phyloP scores from a whole-genome alignment of 2,113 vertebrate genomes.

The Halichoeres trimaculatus region DNA sequence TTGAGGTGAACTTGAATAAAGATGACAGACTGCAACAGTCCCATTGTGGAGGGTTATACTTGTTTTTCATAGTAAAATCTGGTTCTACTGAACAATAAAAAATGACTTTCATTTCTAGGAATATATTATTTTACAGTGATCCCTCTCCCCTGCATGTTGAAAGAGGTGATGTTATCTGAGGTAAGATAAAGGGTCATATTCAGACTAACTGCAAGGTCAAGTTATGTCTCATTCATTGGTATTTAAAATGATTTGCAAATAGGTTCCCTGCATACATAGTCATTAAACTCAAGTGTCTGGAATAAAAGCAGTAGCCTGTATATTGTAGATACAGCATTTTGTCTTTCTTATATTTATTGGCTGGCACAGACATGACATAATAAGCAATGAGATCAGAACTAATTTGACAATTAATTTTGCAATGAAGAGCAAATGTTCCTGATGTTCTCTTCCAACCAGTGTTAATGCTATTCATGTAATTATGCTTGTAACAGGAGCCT shows the following conservation, averaged over 20 bases:
- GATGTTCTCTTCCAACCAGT: neutral
- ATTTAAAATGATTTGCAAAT: slow-evolving; percentile 84
- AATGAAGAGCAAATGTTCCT: slow-evolving; percentile 36
- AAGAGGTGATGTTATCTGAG: slow-evolving; percentile 66
- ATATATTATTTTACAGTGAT: slow-evolving; percentile 27
- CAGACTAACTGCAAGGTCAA: slow-evolving; percentile 63
- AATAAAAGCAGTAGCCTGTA: slow-evolving; percentile 39
- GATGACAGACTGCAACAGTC: slow-evolving; percentile 60
- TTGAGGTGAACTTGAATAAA: slow-evolving; percentile 76
- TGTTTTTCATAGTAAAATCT: slow-evolving; percentile 70
- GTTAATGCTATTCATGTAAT: slow-evolving; percentile 49
- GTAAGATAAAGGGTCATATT: slow-evolving; percentile 57
- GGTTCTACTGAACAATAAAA: slow-evolving; percentile 62
- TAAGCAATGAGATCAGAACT: slow-evolving; percentile 77
- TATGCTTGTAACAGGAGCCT: neutral
- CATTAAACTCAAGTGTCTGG: slow-evolving; percentile 73
- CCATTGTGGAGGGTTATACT: slow-evolving; percentile 35
- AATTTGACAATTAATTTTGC: slow-evolving; percentile 69
- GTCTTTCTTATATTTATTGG: slow-evolving; percentile 62
- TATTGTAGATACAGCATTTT: slow-evolving; percentile 46
- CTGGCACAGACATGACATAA: slow-evolving; percentile 76
- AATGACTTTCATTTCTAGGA: slow-evolving; percentile 36
- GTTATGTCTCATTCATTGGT: slow-evolving; percentile 73
- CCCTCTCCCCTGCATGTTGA: slow-evolving; percentile 22
- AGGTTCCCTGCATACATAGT: slow-evolving; percentile 70